Base-by-base conservation (phyloP, 2,888 invertebrate species). In the Argyra leucocephala region DNA sequence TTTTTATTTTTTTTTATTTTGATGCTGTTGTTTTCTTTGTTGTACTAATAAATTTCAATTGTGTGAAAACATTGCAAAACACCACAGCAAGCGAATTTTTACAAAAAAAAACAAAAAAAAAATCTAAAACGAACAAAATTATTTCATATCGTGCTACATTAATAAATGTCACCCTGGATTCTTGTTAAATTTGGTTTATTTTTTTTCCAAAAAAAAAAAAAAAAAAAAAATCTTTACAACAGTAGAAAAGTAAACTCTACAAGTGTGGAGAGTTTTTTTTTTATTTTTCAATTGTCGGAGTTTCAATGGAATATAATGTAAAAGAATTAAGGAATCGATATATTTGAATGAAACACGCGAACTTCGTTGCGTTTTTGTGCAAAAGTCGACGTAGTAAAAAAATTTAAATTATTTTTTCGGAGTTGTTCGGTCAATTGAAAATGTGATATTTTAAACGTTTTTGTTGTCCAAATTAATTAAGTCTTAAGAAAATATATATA, bases 1-100 rank as follows among this genome's bases (percentile, higher is more conserved):
- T 15, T 7, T 37, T 37, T 37, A 26, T 37, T 9, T 37, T 37
- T 37, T 37, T 15, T 31, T 31, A 31, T 7, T 31, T 31, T 31
- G 5, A 31, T 31, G 5, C 31, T 31, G 10, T 31, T 31, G 5
- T 48, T 18, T 15, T 15, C 48, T 48, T 48, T 48, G 48, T 48
- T 48, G 18, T 18, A 18, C 18, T 48, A 48, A 48, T 48, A 48
- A 48, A 48, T 48, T 48, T 48, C 48, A 48, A 48, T 48, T 48
- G 48, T 48, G 48, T 48, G 48, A 48, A 48, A 48, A 48, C 48
- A 48, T 48, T 48, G 48, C 48, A 48, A 48, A 48, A 48, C 48
- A 48, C 48, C 48, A 18, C 48, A 48, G 48, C 48, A 18, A 48
- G 48, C 12, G 48, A 12, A 48, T 48, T 48, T 48, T 48, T 18